Conservation (phyloP, 2,888 invertebrate genomes). For the Epirrita christyi region DNA sequence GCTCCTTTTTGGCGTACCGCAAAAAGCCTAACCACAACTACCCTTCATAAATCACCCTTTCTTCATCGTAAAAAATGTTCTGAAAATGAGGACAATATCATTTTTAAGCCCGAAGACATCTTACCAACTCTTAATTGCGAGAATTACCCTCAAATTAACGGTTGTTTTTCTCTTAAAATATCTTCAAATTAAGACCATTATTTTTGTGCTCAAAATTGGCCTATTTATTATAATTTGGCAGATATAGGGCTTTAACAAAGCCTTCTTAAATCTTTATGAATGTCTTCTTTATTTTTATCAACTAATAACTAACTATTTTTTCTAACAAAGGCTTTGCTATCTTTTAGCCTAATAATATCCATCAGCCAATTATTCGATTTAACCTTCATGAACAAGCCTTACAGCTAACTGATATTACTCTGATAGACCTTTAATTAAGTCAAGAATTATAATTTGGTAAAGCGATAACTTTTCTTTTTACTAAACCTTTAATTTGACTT, state of each 20-base stretch:
- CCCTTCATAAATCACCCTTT: not conserved
- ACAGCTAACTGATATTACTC: not conserved
- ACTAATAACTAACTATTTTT: too few species aligned
- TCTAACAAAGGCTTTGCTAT: too few species aligned
- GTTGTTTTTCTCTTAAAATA: slow-evolving; percentile 3
- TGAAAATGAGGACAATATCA: slow-evolving; percentile 30
- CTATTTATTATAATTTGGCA: too few species aligned
- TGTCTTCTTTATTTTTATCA: too few species aligned
- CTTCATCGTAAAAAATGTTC: slow-evolving; percentile 23
- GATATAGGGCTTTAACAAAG: too few species aligned
- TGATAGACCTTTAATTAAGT: slow-evolving; percentile 5
- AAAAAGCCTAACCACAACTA: not conserved
- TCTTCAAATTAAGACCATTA: too few species aligned
- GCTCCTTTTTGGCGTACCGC: not conserved
- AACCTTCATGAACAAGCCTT: too few species aligned
- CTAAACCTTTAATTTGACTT: slow-evolving; percentile 17
- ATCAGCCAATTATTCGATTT: too few species aligned
- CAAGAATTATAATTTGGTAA: not conserved
- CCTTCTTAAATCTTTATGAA: too few species aligned
- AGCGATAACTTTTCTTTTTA: slow-evolving; percentile 12
- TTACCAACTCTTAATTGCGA: slow-evolving; percentile 33
- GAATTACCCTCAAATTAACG: slow-evolving; percentile 39
- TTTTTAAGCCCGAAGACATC: slow-evolving; percentile 23
- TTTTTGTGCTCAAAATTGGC: too few species aligned
- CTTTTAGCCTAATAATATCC: too few species aligned